Conservation (phyloP, 2,888 invertebrate species). For the Drosophila borborema region DNA sequence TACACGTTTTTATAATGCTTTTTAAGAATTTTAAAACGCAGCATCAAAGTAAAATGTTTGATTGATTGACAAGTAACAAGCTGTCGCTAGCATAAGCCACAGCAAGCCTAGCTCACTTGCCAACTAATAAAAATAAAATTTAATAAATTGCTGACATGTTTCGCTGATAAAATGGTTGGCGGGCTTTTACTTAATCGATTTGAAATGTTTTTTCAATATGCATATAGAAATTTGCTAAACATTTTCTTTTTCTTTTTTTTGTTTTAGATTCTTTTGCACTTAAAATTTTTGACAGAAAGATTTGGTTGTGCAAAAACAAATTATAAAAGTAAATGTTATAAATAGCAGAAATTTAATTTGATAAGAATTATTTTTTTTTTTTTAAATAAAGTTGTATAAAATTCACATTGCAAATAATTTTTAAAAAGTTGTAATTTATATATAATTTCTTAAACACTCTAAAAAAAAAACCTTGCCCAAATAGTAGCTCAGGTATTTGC, state of each 20-base stretch:
- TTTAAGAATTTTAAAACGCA: neutral
- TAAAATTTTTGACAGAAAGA: neutral
- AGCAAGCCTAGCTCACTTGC: neutral
- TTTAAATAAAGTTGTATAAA: no score
- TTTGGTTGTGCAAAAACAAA: neutral
- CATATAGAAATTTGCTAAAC: neutral
- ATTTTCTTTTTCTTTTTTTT: neutral
- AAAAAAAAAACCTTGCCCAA: neutral
- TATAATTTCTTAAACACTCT: neutral
- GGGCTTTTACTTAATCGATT: neutral
- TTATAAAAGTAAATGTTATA: neutral
- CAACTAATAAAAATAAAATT: neutral
- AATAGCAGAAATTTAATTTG: neutral
- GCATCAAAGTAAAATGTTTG: neutral
- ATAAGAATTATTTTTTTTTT: neutral
- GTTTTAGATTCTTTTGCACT: constrained; percentile 1
- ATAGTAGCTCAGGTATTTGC: constrained; percentile 7
- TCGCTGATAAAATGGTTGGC: neutral
- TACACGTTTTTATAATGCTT: no score
- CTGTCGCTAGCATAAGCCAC: neutral
- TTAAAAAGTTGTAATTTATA: no score
- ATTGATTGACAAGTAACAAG: constrained; percentile 1
- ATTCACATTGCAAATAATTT: neutral
- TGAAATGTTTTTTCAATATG: neutral
- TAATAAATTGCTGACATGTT: neutral